These are phyloP conservation scores for Danio choprae DNA, from an alignment of 2,797 vertebrate species.

Conservation along the genomic window DNA sequence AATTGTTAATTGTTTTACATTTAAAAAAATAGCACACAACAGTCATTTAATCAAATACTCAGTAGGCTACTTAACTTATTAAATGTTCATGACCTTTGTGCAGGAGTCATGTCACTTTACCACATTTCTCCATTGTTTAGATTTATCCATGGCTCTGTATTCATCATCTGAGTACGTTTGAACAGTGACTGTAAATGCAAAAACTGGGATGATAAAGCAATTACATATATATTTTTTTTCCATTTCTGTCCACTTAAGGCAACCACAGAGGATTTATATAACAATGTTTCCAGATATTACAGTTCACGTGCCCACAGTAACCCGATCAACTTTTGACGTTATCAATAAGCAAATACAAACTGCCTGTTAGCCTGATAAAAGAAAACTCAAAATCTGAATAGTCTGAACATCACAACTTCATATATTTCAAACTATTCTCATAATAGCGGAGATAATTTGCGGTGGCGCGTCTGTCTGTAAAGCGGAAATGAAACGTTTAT, in stretches of 20 bases:
- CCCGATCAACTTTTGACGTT: not conserved
- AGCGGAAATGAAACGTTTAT: too few relatives aligned
- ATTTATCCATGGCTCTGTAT: too few relatives aligned
- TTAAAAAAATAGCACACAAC: not conserved
- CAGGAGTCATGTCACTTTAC: not conserved
- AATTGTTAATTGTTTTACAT: not conserved
- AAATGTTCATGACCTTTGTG: not conserved
- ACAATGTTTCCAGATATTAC: not conserved
- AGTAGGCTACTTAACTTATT: not conserved
- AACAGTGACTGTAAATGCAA: not conserved
- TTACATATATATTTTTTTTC: not conserved
- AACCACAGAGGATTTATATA: not conserved
- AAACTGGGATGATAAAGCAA: not conserved
- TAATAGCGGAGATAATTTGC: too few relatives aligned
- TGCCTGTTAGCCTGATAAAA: not conserved
- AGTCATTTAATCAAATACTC: not conserved
- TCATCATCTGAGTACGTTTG: not conserved
- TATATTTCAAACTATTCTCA: too few relatives aligned
- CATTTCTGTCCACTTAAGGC: not conserved
- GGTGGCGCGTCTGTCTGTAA: too few relatives aligned
- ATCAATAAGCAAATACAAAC: too few relatives aligned
- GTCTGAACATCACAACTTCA: too few relatives aligned
- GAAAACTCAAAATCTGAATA: too few relatives aligned
- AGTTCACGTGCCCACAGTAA: not conserved
- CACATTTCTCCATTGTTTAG: too few relatives aligned